Conservation (phyloP, 2,888 invertebrate species). For the Bursaphelenchus okinawaensis region DNA sequence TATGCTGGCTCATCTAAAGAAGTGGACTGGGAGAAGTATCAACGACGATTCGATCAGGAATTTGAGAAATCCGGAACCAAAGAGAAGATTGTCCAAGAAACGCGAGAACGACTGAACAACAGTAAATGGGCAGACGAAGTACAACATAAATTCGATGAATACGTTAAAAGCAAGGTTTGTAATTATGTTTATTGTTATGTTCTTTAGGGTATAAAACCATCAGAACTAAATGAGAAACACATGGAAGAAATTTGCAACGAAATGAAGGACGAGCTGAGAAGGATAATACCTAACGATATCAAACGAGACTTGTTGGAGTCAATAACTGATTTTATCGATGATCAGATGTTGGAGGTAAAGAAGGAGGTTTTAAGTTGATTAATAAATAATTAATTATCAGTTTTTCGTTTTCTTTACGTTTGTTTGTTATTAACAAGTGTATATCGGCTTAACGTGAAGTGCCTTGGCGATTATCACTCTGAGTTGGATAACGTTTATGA, state of each 20-base stretch:
- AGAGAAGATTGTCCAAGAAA: background rate
- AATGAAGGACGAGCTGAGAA: conserved; percentile 1
- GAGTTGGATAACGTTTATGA: too few species aligned
- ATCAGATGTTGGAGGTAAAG: background rate
- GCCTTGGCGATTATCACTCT: too few species aligned
- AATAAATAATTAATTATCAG: too few species aligned
- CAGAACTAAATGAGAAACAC: conserved; percentile 2
- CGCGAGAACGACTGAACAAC: conserved; percentile 3
- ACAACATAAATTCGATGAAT: conserved; percentile 4
- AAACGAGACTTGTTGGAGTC: background rate
- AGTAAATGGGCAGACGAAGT: conserved; percentile 11
- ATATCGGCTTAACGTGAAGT: too few species aligned
- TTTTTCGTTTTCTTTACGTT: too few species aligned
- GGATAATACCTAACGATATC: background rate
- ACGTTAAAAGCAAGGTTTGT: conserved; percentile 6
- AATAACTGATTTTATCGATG: background rate
- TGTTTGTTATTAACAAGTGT: too few species aligned
- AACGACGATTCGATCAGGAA: conserved; percentile 6
- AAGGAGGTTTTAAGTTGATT: background rate
- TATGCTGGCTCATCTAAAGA: background rate
- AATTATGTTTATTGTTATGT: background rate
- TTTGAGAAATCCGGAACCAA: background rate
- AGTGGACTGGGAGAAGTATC: conserved; percentile 2
- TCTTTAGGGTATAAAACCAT: background rate
- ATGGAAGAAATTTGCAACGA: conserved; percentile 2